These are phyloP conservation scores for Napeogenes sylphis DNA, from an alignment of 2,888 invertebrate species.

Conservation along the genomic window DNA sequence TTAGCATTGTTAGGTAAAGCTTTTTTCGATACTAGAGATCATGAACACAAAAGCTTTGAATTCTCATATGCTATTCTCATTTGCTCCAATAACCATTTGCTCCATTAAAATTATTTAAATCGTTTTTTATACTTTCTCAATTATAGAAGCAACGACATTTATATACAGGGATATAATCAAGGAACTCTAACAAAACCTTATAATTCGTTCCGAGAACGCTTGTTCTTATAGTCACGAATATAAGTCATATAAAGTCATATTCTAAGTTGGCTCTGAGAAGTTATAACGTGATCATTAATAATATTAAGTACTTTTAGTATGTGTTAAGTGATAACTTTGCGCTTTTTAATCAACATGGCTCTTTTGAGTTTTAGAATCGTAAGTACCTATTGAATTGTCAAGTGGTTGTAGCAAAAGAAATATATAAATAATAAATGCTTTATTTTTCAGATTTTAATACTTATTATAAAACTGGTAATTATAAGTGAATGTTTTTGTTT, in stretches of 20 bases:
- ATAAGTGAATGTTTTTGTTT: conserved; percentile 1
- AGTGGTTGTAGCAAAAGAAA: neutral
- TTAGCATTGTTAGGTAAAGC: no score
- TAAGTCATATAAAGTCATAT: conserved; percentile 9
- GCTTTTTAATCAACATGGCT: neutral
- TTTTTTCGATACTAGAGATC: no score
- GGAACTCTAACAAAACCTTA: conserved; percentile 1
- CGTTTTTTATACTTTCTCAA: neutral
- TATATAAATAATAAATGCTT: neutral
- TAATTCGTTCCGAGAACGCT: conserved; percentile 10
- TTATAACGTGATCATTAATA: conserved; percentile 2
- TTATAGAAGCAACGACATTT: neutral
- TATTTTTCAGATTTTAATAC: conserved; percentile 13
- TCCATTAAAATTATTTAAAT: no score
- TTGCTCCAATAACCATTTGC: no score
- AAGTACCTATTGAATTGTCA: neutral
- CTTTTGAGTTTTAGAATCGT: neutral
- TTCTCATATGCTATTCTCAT: no score
- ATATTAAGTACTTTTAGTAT: neutral
- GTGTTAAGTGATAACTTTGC: neutral
- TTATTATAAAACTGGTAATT: neutral
- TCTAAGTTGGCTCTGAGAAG: neutral
- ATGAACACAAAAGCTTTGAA: no score
- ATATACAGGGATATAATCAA: neutral
- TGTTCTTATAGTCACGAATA: conserved; percentile 9